These are phyloP conservation scores for Drosophila kuntzei DNA, from an alignment of 2,888 invertebrate species.

Conservation along the genomic window DNA sequence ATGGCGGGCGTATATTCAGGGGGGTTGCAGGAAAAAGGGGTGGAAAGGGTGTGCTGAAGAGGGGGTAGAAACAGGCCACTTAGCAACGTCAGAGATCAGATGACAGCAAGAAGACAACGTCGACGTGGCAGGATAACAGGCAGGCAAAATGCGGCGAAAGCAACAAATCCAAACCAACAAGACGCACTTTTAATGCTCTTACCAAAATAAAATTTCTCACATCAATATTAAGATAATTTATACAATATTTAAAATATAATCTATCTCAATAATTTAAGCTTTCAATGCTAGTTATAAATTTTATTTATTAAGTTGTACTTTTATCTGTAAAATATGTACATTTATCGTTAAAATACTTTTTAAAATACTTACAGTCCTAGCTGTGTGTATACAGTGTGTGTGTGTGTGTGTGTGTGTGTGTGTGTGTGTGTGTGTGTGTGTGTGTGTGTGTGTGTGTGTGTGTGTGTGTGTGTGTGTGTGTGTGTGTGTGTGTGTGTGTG, in stretches of 20 bases:
- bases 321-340: too few species aligned
- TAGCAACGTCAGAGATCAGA: slow-evolving; percentile 78
- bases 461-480: not conserved
- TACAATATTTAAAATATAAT: not conserved
- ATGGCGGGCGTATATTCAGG: slow-evolving; percentile 51
- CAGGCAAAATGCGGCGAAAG: slow-evolving; percentile 35
- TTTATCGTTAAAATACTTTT: too few species aligned
- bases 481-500: slow-evolving; percentile 6
- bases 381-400: not conserved
- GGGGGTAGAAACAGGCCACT: slow-evolving; percentile 58
- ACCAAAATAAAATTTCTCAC: not conserved
- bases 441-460: slow-evolving; percentile 43
- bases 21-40: not conserved
- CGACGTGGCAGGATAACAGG: slow-evolving; percentile 67
- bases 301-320: too few species aligned
- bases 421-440: slow-evolving; percentile 9
- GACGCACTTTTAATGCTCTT: slow-evolving; percentile 32
- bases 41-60: not conserved
- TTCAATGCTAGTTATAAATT: too few species aligned
- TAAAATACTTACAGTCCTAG: too few species aligned
- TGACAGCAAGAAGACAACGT: slow-evolving; percentile 69
- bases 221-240: not conserved
- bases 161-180: slow-evolving; percentile 1
- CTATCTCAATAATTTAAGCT: too few species aligned
- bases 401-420: slow-evolving; percentile 7